These are phyloP conservation scores for Cataglyphis hispanica DNA, from an alignment of 1,140 invertebrate species.

Conservation along the genomic window DNA sequence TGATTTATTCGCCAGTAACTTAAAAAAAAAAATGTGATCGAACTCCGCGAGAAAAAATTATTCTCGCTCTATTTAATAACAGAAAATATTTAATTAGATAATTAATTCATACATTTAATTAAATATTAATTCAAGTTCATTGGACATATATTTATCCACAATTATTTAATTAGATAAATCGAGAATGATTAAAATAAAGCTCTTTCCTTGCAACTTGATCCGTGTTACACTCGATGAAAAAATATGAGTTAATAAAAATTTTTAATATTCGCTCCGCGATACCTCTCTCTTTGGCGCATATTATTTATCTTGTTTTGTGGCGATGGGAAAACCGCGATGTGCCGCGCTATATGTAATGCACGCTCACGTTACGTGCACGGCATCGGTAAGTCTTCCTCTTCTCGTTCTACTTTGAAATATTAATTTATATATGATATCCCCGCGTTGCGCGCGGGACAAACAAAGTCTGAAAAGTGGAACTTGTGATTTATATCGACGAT, in stretches of 20 bases:
- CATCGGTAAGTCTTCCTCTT: constrained; percentile 66
- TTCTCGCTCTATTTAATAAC: not conserved
- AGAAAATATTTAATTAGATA: not conserved
- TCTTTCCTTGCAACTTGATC: not conserved
- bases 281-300: not conserved
- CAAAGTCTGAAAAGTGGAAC: constrained; percentile 37
- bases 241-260: constrained; percentile 39
- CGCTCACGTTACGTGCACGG: constrained; percentile 31
- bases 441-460: not conserved
- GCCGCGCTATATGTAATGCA: constrained; percentile 12
- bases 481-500: constrained; percentile 31
- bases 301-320: constrained; percentile 27
- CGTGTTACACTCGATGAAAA: not conserved
- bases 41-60: not conserved
- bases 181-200: not conserved
- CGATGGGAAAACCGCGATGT: constrained; percentile 45
- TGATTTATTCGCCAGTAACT: not conserved
- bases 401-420: constrained; percentile 73
- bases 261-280: not conserved
- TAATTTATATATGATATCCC: constrained; percentile 68
- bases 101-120: not conserved
- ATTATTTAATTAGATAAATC: not conserved
- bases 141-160: not conserved
- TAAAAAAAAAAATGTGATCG: not conserved
- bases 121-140: not conserved